Evolutionary conservation across 2,797 vertebrate genomes (phyloP).

Genomic region (Eulemur mongoz): DNA sequence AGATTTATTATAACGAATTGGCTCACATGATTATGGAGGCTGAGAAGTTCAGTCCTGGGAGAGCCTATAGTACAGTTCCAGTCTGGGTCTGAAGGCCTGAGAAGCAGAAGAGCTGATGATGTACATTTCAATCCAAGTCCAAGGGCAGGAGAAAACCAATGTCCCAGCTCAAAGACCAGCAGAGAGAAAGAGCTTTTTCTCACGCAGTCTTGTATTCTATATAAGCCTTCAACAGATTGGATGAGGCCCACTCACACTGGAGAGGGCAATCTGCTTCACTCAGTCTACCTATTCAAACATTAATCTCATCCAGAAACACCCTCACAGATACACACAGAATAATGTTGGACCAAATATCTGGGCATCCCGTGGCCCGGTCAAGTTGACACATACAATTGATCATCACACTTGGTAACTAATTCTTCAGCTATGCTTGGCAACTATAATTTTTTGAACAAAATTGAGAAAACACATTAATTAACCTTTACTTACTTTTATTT

Average conservation of each 20-base stretch:
- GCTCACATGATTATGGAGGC: not conserved
- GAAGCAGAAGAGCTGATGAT: not conserved
- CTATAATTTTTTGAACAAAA: not conserved
- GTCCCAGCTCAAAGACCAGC: not conserved
- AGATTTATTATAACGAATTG: not conserved
- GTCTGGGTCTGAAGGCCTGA: not conserved
- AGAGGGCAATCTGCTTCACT: not conserved
- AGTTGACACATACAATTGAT: not conserved
- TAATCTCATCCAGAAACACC: not conserved
- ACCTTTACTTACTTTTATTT: not conserved
- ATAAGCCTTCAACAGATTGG: not conserved
- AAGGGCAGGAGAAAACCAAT: not conserved
- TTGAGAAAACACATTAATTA: not conserved
- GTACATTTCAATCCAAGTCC: not conserved
- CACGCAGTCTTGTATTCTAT: not conserved
- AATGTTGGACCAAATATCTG: not conserved
- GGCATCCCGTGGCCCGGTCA: not conserved
- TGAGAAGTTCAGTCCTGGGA: not conserved
- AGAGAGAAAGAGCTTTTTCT: not conserved
- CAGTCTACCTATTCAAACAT: not conserved
- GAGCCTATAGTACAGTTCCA: not conserved
- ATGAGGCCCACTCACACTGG: not conserved
- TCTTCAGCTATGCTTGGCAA: not conserved
- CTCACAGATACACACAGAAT: not conserved
- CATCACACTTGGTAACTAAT: not conserved